phyloP scores from a whole-genome alignment of 2,888 invertebrate species.

The Drosophila prolongata region DNA sequence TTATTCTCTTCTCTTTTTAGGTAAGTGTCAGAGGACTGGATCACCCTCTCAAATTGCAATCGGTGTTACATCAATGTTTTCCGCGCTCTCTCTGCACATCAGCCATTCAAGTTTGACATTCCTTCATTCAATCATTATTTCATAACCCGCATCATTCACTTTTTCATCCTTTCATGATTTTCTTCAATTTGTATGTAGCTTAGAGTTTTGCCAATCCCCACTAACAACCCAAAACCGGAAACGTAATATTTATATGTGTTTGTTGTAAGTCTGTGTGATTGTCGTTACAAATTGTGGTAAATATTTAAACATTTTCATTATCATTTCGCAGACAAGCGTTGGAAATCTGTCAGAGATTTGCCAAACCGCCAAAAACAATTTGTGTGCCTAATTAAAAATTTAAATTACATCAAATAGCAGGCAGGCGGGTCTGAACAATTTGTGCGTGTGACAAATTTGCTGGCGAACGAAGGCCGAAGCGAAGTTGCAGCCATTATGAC shows the following conservation, averaged over 20 bases:
- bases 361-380: constrained; percentile 74
- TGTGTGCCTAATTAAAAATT: constrained; percentile 80
- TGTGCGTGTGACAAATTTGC: constrained; percentile 73
- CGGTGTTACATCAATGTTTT: constrained; percentile 65
- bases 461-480: constrained; percentile 29
- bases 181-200: constrained; percentile 46
- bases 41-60: constrained; percentile 28
- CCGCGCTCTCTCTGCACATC: constrained; percentile 46
- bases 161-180: constrained; percentile 34
- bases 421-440: constrained; percentile 49
- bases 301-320: constrained; percentile 77
- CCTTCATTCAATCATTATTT: constrained; percentile 16
- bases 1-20: constrained; percentile 31
- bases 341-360: constrained; percentile 72
- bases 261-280: constrained; percentile 41
- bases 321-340: constrained; percentile 59
- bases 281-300: constrained; percentile 69
- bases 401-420: constrained; percentile 77
- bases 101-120: constrained; percentile 12
- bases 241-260: constrained; percentile 17
- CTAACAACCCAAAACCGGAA: constrained; percentile 27
- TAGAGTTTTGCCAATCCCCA: constrained; percentile 27
- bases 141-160: constrained; percentile 18
- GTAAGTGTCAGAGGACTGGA: constrained; percentile 27
- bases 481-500: constrained; percentile 66